These are phyloP conservation scores for Zygaena filipendulae DNA, from an alignment of 2,888 invertebrate species.

Conservation along the genomic window DNA sequence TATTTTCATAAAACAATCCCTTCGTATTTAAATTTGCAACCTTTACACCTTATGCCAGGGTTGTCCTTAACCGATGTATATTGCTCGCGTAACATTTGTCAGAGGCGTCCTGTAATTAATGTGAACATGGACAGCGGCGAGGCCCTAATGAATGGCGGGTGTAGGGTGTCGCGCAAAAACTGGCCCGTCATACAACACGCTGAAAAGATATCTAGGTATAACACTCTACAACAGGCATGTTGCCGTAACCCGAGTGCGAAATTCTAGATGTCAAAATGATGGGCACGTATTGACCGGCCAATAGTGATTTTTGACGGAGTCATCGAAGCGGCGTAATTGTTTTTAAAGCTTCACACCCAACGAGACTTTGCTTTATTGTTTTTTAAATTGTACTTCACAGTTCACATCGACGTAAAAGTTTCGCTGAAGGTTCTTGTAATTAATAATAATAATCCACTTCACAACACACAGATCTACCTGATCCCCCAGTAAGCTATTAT, in stretches of 20 bases:
- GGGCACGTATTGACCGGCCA: conserved; percentile 43
- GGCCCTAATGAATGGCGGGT: conserved; percentile 56
- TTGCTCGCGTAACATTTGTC: conserved; percentile 40
- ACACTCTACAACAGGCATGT: conserved; percentile 10
- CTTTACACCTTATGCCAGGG: no score
- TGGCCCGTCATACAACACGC: conserved; percentile 44
- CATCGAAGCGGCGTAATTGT: no score
- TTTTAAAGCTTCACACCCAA: no score
- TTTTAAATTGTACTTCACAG: no score
- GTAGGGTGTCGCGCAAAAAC: conserved; percentile 54
- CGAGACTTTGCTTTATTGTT: no score
- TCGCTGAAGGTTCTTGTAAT: no score
- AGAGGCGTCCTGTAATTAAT: conserved; percentile 55
- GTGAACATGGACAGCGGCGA: conserved; percentile 39
- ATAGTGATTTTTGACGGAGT: conserved; percentile 54
- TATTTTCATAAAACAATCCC: no score
- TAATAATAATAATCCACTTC: no score
- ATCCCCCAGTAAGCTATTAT: no score
- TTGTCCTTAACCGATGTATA: conserved; percentile 1
- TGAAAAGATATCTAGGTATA: conserved; percentile 23
- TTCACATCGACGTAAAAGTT: no score
- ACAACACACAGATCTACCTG: no score
- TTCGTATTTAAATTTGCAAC: no score
- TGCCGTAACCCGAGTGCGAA: conserved; percentile 26
- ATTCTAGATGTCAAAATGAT: conserved; percentile 59